Percentiles rank a stretch among this genome's conserved stretches.
Evolutionary conservation across 2,797 vertebrate genomes (phyloP).

Genomic region (Intellagama lesueurii): DNA sequence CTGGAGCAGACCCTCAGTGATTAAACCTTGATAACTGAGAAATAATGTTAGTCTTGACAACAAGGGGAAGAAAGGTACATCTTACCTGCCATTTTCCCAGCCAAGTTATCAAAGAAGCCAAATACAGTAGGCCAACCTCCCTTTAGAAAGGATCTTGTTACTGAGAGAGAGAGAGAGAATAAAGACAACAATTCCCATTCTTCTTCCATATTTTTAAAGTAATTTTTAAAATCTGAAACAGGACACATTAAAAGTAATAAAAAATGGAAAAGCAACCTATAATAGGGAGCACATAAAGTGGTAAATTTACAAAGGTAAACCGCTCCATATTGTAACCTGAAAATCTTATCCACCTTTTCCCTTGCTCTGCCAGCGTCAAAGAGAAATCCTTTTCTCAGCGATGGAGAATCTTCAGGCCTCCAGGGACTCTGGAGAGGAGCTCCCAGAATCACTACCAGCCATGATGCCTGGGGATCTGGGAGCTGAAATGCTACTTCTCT

Average conservation of each 20-base stretch:
- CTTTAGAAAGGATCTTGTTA: not conserved
- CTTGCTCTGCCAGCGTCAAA: too few species aligned
- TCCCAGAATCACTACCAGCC: too few species aligned
- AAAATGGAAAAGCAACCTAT: not conserved
- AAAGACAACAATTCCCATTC: not conserved
- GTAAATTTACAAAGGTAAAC: too few species aligned
- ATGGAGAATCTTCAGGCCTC: too few species aligned
- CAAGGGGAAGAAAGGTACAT: fast-evolving
- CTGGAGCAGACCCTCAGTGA: too few species aligned
- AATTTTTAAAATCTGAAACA: not conserved
- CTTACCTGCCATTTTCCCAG: constrained; percentile 61
- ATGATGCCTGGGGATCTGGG: too few species aligned
- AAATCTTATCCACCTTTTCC: not conserved
- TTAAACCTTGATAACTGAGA: fast-evolving
- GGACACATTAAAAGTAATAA: not conserved
- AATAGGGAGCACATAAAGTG: too few species aligned
- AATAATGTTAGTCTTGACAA: not conserved
- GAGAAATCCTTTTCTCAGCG: too few species aligned
- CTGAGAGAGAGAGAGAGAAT: not conserved
- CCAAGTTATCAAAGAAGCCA: fast-evolving
- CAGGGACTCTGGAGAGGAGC: too few species aligned
- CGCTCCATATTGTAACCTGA: too few species aligned
- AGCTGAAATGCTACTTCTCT: too few species aligned
- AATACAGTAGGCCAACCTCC: not conserved
- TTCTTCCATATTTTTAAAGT: not conserved